Percentiles rank a stretch among this genome's conserved stretches.
These are phyloP conservation scores for Itoplectis maculator DNA, from an alignment of 2,888 invertebrate genomes.

Conservation along the genomic window DNA sequence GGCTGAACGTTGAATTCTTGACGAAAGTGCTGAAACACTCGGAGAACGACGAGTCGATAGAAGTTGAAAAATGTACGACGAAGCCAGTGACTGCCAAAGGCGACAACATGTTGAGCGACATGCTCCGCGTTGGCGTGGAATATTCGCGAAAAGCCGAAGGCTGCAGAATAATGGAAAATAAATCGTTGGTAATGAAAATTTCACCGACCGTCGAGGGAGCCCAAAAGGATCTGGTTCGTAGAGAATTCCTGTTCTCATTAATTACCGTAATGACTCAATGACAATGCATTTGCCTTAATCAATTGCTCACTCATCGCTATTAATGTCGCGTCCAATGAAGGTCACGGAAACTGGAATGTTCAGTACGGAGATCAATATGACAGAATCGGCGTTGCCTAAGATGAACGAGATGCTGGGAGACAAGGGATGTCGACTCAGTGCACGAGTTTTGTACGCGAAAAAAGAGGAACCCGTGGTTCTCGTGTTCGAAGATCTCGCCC, in stretches of 20 bases:
- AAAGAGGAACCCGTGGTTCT: conserved; percentile 80
- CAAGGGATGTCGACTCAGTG: conserved; percentile 73
- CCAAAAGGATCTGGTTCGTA: background rate
- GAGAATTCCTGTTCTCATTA: no score
- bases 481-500: conserved; percentile 87
- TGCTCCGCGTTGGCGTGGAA: conserved; percentile 75
- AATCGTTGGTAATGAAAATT: conserved; percentile 78
- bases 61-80: conserved; percentile 73
- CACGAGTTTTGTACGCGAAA: conserved; percentile 78
- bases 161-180: conserved; percentile 73
- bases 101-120: conserved; percentile 81
- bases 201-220: conserved; percentile 80
- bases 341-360: conserved; percentile 74
- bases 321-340: conserved; percentile 68
- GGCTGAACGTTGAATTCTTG: background rate
- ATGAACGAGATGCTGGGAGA: conserved; percentile 77
- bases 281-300: no score
- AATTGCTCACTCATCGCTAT: no score
- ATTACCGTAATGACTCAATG: no score
- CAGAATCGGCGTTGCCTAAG: conserved; percentile 76
- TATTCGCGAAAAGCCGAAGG: conserved; percentile 61
- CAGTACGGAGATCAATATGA: conserved; percentile 78
- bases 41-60: conserved; percentile 74
- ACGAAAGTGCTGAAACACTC: conserved; percentile 73
- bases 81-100: conserved; percentile 79